Evolutionary conservation across 2,113 vertebrate species (phyloP), one percentile per base, ranked within the genome.

Genomic region (Pagrus major): DNA sequence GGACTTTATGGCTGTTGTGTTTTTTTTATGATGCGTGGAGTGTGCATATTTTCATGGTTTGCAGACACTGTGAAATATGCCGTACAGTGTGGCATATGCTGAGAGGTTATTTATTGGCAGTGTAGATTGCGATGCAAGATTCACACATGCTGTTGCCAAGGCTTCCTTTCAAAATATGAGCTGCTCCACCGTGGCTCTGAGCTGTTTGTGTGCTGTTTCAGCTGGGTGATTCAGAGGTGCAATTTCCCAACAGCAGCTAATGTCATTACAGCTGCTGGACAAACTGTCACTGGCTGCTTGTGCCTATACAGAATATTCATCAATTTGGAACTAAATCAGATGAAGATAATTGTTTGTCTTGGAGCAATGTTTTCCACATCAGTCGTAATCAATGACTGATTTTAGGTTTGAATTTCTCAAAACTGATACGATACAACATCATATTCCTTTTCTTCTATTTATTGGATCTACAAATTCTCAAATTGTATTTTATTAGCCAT

Each of bases 111-210:
- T 49, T 16, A 31, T 70, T 78, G 78, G 71, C 71, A 68, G 49
- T 31, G 33, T 16, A 68, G 60, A 81, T 79, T 55, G 70, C 27
- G 0, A 76, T 74, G 77, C 41, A 56, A 64, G 56, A 72, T 25
- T 76, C 84, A 64, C 84, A 73, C 71, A 27, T 47, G 56, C 65
- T 46, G 85, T 76, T 86, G 85, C 85, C 80, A 84, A 41, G 85
- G 80, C 60, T 83, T 81, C 46, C 44, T 86, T 47, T 78, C 9
- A 76, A 31, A 78, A 76, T 44, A 52, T 9, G 21, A 80, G 46
- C 0, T 2, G 55, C 2, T 67, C 39, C n/a, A 6, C 23, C 12
- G 3, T 25, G 9, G 78, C 69, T 80, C 16, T 10, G 63, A 80
- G 73, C 80, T 72, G 59, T 66, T 59, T 69, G 63, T 63, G 69